Conservation (phyloP, 2,113 vertebrate genomes). For the zebrafish (Danio rerio) region GRCz12tu NC_133197.1:15379501-15380000, state of each 20-base stretch:
- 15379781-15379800: neutral
- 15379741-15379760: neutral
- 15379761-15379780: neutral
- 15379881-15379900: too few species aligned
- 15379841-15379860: neutral
- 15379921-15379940: too few species aligned
- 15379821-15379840: neutral
- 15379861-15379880: too few species aligned
- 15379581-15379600: constrained; percentile 57
- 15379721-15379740: neutral
- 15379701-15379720: neutral
- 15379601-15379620: neutral
- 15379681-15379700: constrained; percentile 22
- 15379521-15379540: constrained; percentile 64
- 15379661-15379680: constrained; percentile 26
- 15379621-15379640: constrained; percentile 43
- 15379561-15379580: constrained; percentile 66
- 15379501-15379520: constrained; percentile 60
- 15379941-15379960: too few species aligned
- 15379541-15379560: constrained; percentile 69
- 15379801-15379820: neutral
- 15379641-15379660: constrained; percentile 48
- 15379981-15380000: too few species aligned
- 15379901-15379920: too few species aligned
- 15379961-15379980: too few species aligned